Evolutionary conservation across 2,797 vertebrate genomes (phyloP).

Genomic region (Dryobates pubescens): DNA sequence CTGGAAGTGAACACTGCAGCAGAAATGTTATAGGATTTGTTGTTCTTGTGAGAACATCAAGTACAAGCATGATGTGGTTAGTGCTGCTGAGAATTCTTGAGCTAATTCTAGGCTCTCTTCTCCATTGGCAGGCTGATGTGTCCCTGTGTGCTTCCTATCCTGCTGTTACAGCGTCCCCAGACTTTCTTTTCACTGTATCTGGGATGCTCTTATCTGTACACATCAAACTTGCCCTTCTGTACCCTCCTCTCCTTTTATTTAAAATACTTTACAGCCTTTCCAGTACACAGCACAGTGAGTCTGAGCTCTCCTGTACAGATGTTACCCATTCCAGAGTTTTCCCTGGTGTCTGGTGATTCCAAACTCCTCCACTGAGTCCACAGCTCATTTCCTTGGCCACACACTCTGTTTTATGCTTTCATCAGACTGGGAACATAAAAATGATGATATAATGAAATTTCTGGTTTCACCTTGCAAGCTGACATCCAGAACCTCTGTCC

Average conservation of each 20-base stretch:
- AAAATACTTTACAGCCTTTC: neutral
- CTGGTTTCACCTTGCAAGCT: neutral
- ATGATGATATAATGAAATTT: neutral
- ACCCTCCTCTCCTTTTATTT: neutral
- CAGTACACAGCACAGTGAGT: neutral
- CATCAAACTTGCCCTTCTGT: neutral
- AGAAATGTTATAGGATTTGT: too few relatives aligned
- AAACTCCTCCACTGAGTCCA: neutral
- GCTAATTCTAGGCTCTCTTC: neutral
- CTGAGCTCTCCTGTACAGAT: neutral
- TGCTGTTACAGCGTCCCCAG: neutral
- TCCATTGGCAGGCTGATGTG: neutral
- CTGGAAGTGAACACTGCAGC: too few relatives aligned
- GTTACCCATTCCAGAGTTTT: neutral
- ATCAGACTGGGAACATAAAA: neutral
- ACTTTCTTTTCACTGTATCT: too few relatives aligned
- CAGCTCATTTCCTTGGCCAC: neutral
- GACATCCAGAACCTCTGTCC: neutral
- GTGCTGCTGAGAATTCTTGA: too few relatives aligned
- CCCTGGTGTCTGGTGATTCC: neutral
- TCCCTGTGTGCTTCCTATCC: neutral
- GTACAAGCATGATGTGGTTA: too few relatives aligned
- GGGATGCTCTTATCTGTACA: neutral
- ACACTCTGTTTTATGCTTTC: neutral
- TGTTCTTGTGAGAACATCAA: too few relatives aligned